Base-by-base conservation (phyloP, 2,113 vertebrate genomes). In the Rhea pennata region DNA sequence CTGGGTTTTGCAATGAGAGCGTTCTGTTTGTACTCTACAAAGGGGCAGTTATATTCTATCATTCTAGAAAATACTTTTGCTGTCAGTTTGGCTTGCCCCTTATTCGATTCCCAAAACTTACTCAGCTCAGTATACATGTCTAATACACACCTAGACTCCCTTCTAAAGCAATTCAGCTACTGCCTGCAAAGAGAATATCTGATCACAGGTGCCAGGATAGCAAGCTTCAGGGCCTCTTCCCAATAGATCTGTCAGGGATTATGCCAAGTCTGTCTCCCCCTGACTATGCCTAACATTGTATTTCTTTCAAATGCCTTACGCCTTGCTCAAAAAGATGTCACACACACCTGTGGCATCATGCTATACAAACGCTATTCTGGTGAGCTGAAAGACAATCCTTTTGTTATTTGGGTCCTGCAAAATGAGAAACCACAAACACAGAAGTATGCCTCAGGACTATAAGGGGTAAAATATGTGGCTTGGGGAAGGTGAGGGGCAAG, bases 281-380 rank as follows among this genome's bases (percentile, higher is more conserved):
- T n/a, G 33, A 3, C 17, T 1, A 0, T 3, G 8, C 16, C 50
- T 59, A 59, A 40, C 4, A 14, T 7, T 17, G 1, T 24, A 62
- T 87, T 7, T 17, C 1, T 24, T 58, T 87, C 59, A 31, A 46
- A 50, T 0, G 0, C 23, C 12, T 80, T 2, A 0, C 66, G 16
- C 27, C 12, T 78, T 74, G 10, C 46, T 62, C 56, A 36, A 70
- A 42, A 54, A 73, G 54, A 44, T 39, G n/a, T 50, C 48, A 46
- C 64, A 39, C 44, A 21, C 14, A 56, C 22, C 50, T 20, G 15
- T 75, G 61, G 1, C 7, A 11, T 16, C 36, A 39, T 72, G 40
- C 39, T 84, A 9, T 39, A 33, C 0, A 10, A 62, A 62, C 4
- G 6, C 19, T 40, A 0, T 31, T 36, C 16, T 54, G 14, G 5